phyloP scores from a whole-genome alignment of 2,113 vertebrate genomes.

The Lagenorhynchus albirostris region DNA sequence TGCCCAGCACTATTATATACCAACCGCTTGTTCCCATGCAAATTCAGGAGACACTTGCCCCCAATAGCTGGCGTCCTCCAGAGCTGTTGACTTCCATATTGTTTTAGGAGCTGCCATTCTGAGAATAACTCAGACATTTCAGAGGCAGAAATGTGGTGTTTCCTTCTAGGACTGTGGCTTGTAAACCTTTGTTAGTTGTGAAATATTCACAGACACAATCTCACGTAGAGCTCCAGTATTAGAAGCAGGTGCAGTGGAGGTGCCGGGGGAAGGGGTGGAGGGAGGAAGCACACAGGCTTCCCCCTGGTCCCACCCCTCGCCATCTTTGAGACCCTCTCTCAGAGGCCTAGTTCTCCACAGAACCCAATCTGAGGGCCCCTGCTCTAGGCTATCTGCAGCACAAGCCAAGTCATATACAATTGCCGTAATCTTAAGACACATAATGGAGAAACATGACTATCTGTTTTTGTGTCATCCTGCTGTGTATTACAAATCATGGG shows the following conservation, averaged over 20 bases:
- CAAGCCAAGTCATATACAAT: neutral
- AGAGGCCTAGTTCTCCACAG: neutral
- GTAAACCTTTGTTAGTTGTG: neutral
- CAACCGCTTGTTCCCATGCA: neutral
- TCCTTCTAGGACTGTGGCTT: neutral
- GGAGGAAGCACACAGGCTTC: neutral
- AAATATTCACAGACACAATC: neutral
- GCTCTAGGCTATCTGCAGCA: neutral
- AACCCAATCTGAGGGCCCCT: neutral
- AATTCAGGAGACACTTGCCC: neutral
- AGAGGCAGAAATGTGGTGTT: neutral
- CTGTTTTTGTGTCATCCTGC: neutral
- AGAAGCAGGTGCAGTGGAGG: neutral
- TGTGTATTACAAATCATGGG: neutral
- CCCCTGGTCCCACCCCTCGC: accelerated
- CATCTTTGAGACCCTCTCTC: neutral
- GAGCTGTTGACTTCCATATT: neutral
- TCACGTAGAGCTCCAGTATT: neutral
- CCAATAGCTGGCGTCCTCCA: accelerated
- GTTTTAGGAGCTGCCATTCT: neutral
- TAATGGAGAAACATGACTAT: neutral
- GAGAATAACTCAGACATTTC: neutral
- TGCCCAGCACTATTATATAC: neutral
- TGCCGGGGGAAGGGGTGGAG: neutral
- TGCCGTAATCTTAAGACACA: neutral